Evolutionary conservation across 2,888 invertebrate species (phyloP), one percentile per base, ranked within the genome.

Genomic region (Dugesia japonica): DNA sequence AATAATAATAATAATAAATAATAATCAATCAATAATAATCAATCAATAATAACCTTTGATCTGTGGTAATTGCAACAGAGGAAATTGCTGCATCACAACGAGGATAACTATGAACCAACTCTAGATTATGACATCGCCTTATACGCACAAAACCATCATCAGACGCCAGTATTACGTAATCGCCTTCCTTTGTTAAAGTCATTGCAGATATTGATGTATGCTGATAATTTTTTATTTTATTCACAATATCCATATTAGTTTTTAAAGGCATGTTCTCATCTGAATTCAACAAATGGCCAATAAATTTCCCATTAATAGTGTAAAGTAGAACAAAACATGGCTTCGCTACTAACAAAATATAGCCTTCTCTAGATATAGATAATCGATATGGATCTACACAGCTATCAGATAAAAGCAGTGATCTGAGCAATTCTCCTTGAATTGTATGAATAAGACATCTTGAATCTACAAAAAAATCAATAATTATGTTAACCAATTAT

Each of bases 1-100:
- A n/a, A n/a, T n/a, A n/a, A n/a, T n/a, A n/a, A n/a, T n/a, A n/a
- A n/a, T n/a, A n/a, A n/a, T n/a, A n/a, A n/a, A n/a, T n/a, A n/a
- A n/a, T n/a, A n/a, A n/a, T n/a, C n/a, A n/a, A n/a, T n/a, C n/a
- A n/a, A n/a, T n/a, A n/a, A n/a, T n/a, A n/a, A n/a, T n/a, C n/a
- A n/a, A n/a, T n/a, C n/a, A n/a, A n/a, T n/a, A n/a, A n/a, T 88
- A 87, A 95, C 95, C 94, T 92, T 88, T 98, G 97, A 88, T 97
- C 97, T 86, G 95, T 95, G 79, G 94, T 92, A 81, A 98, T 89
- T 79, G 97, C 94, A 80, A 98, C 88, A 76, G 94, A 92, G 81
- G 91, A 88, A 80, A 97, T 92, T 83, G 92, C 90, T 86, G 92
- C 92, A 87, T 94, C 94, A 86, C 94, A 93, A 78, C 92, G 91